These are phyloP conservation scores for Lamellibrachia columna DNA, from an alignment of 2,888 invertebrate species.

Conservation along the genomic window DNA sequence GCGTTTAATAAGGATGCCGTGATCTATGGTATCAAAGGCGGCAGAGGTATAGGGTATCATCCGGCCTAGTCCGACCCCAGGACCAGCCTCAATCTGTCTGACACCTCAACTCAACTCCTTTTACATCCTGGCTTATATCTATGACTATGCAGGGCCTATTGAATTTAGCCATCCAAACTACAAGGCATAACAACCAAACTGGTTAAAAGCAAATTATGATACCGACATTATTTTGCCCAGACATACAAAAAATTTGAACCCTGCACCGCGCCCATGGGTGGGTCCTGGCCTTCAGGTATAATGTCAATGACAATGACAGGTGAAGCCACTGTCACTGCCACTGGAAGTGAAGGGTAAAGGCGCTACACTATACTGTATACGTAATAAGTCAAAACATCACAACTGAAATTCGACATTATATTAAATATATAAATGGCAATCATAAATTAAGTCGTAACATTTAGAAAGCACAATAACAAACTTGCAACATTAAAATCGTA, in stretches of 20 bases:
- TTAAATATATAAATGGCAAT: not conserved
- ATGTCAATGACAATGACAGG: not conserved
- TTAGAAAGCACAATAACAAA: constrained; percentile 21
- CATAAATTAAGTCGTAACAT: not conserved
- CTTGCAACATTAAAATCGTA: not conserved
- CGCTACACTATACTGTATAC: not conserved
- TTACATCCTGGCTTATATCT: too few relatives aligned
- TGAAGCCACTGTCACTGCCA: not conserved
- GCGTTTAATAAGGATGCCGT: too few relatives aligned
- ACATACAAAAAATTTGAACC: not conserved
- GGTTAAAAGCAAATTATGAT: not conserved
- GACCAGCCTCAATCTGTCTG: too few relatives aligned
- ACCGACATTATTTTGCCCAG: not conserved
- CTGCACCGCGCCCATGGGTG: not conserved
- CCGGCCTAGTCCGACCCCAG: too few relatives aligned
- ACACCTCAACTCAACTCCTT: too few relatives aligned
- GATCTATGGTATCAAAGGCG: too few relatives aligned
- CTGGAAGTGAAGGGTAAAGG: not conserved
- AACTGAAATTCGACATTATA: not conserved
- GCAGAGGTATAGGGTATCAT: too few relatives aligned
- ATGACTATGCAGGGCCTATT: too few relatives aligned
- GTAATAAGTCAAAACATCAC: not conserved
- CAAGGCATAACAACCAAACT: not conserved
- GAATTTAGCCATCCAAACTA: not conserved
- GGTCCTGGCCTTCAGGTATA: not conserved